Conservation (phyloP, 53 echinoderm and acorn worm genomes). For the Crossaster papposus region DNA sequence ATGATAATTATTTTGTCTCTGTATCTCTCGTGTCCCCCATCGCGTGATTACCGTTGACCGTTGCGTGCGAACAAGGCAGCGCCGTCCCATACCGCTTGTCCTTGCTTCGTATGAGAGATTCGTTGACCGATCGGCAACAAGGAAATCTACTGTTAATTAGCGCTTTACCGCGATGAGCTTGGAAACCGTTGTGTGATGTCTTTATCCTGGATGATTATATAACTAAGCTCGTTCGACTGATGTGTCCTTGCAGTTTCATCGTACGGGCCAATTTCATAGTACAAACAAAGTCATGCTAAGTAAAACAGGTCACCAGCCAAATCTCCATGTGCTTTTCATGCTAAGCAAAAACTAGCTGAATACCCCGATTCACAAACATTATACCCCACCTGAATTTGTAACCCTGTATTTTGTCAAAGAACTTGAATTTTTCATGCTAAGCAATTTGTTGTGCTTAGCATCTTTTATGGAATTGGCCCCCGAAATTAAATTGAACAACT, state of each 20-base stretch:
- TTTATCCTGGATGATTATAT: background rate
- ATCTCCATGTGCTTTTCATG: too few relatives aligned
- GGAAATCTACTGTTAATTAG: background rate
- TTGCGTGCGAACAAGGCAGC: slow-evolving; percentile 10
- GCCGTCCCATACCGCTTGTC: background rate
- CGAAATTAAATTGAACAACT: too few relatives aligned
- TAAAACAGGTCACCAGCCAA: too few relatives aligned
- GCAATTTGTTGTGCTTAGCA: too few relatives aligned
- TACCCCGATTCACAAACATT: too few relatives aligned
- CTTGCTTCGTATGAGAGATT: background rate
- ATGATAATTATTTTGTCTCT: background rate
- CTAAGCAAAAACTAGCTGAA: too few relatives aligned
- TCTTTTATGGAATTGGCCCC: too few relatives aligned
- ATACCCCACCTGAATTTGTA: too few relatives aligned
- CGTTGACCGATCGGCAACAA: background rate
- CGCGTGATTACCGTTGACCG: slow-evolving; percentile 11
- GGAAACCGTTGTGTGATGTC: background rate
- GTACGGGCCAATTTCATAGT: too few relatives aligned
- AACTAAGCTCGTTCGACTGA: background rate
- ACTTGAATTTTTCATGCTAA: too few relatives aligned
- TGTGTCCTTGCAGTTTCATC: background rate
- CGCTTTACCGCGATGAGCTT: background rate
- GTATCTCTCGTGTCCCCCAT: background rate
- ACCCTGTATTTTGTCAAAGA: too few relatives aligned
- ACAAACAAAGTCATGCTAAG: too few relatives aligned